These are phyloP conservation scores for Empidonax traillii DNA, from an alignment of 2,113 vertebrate genomes.

Conservation along the genomic window DNA sequence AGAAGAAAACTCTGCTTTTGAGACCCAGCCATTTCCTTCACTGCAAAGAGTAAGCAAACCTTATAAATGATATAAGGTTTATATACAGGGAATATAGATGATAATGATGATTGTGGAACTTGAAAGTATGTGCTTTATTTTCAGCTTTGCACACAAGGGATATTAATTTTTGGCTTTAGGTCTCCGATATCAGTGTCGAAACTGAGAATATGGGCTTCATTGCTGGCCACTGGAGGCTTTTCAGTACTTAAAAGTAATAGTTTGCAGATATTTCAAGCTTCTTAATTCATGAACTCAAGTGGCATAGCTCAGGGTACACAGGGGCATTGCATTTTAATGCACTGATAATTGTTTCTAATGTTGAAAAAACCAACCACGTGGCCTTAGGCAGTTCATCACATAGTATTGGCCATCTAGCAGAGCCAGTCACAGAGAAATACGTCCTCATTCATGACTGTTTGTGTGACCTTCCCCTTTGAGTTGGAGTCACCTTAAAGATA, in stretches of 20 bases:
- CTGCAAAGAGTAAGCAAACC: constrained; percentile 83
- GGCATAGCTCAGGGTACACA: neutral
- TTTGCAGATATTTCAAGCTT: neutral
- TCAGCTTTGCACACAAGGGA: neutral
- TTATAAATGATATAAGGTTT: too few species aligned
- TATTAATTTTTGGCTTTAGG: neutral
- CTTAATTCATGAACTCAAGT: neutral
- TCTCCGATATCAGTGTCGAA: neutral
- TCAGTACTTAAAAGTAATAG: neutral
- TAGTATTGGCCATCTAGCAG: neutral
- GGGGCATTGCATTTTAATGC: neutral
- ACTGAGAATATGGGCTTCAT: neutral
- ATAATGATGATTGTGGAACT: neutral
- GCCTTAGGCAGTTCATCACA: neutral
- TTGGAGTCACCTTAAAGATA: neutral
- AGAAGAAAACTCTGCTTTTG: constrained; percentile 85
- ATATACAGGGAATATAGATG: neutral
- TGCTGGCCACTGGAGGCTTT: neutral
- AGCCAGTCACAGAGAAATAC: neutral
- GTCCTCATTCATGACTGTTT: neutral
- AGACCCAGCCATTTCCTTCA: constrained; percentile 96
- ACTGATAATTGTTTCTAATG: neutral
- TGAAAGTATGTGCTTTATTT: neutral
- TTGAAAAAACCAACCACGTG: neutral
- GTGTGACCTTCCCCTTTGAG: neutral